Base-by-base conservation (phyloP, 1,140 invertebrate genomes). In the Lysiphlebus fabarum region DNA sequence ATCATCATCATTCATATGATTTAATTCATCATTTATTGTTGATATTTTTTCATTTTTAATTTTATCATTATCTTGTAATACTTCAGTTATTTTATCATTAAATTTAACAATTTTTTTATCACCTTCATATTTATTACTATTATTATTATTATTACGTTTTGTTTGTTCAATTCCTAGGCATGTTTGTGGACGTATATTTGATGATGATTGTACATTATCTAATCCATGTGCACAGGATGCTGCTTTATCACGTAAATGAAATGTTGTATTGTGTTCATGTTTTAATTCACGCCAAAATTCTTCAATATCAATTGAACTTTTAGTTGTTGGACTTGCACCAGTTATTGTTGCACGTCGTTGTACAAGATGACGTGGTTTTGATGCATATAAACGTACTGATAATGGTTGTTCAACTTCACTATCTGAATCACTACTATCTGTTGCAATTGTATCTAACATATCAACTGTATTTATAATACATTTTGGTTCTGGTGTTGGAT, bases 271-370 rank as follows among this genome's bases (percentile, higher is more conserved):
- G 64, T 71, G 81, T 70, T 76, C 82, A 63, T 83, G 81, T 69
- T 86, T 86, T 50, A 87, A 74, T 65, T 87, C 84, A 54, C 82
- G 81, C 86, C 87, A 88, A 73, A 89, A 85, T 80, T 87, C 83
- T 65, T 90, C 86, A 53, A 90, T 82, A 68, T 84, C 83, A 58
- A 86, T 77, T 60, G 83, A 82, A 49, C 88, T 83, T 59, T 85
- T 86, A 44, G 84, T 80, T 5, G 85, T 86, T 11, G 90, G 88
- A 62, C 86, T 90, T 48, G 87, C 90, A 7, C 93, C 92, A 65
- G 91, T 92, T 64, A 95, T 92, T 6, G 92, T 94, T 51, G 93
- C 91, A 33, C 93, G 79, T 9, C 93, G 82, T 74, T 91, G 90
- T 14, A 92, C 85, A 57, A 84, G 79, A 26, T 86, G 83, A 41